Conservation (phyloP, 2,888 invertebrate genomes). For the Noctua pronuba region DNA sequence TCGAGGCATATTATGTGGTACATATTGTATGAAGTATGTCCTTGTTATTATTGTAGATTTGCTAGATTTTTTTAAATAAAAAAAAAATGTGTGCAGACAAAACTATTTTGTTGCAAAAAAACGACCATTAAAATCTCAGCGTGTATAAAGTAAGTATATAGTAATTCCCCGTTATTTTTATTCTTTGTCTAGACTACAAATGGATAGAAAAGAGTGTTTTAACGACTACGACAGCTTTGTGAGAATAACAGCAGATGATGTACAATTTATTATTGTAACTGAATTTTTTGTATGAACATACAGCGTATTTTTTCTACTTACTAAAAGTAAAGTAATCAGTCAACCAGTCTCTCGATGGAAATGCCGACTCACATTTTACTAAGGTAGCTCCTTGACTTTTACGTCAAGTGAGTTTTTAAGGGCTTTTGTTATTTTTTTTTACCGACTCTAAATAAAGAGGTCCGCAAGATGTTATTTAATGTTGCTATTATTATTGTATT, state of each 20-base stretch:
- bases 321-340: not conserved
- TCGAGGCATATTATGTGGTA: not conserved
- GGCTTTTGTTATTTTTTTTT: not conserved
- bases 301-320: not conserved
- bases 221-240: not conserved
- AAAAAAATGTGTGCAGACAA: not conserved
- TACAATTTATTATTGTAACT: not conserved
- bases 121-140: not conserved
- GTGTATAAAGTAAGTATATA: not conserved
- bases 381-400: slow-evolving; percentile 4
- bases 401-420: slow-evolving; percentile 7
- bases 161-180: not conserved
- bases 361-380: not conserved
- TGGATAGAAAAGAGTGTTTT: not conserved
- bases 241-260: not conserved
- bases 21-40: too few species aligned
- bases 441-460: not conserved
- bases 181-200: not conserved
- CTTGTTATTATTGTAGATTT: not conserved
- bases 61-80: too few species aligned
- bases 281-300: not conserved
- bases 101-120: not conserved
- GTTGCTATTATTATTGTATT: not conserved
- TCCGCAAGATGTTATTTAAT: not conserved
- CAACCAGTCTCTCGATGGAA: not conserved